Base-by-base conservation (phyloP, 2,113 vertebrate genomes). In the Kryptolebias marmoratus region DNA sequence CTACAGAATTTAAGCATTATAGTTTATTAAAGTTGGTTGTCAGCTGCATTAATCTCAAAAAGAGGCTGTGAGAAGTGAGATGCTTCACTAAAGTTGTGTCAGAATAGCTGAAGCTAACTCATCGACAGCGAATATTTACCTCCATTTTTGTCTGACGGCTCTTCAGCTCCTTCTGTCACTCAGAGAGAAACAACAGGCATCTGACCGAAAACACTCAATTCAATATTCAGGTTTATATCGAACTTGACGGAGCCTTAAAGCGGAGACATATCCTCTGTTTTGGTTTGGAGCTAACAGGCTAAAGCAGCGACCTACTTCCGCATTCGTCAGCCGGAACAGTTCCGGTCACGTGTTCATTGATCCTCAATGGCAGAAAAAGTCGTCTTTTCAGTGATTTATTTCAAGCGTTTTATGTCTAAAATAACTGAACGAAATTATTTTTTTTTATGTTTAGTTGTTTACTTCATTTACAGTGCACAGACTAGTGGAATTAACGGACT, bases 61-160 rank as follows among this genome's bases (percentile, higher is more conserved):
- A 32, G 36, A 11, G 16, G 22, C 56, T 75, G 42, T 39, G 45
- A 47, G 27, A 42, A 70, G 15, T 66, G 27, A 31, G 61, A 69
- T 62, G 58, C 15, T 53, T 1, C 16, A 30, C 7, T 1, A 18
- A 31, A 39, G 22, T 67, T 68, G 18, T 65, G 16, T 7, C 47
- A 55, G 44, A 9, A n/a, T n/a, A 32, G 87, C 87, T 85, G 72
- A 87, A 62, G 88, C 89, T 87, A 88, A 83, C 12, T 36, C 32
- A 39, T 60, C 31, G 59, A 84, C 64, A 45, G 36, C 61, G 11
- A 75, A 64, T 61, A 55, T 81, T 91, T 89, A 93, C 92, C 91
- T 93, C 92, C 92, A 93, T 93, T 53, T 85, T 52, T 12, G 55
- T 52, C 71, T 54, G 12, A 27, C 44, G 58, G 64, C 22, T 58